Base-by-base conservation (phyloP, 2,888 invertebrate species). In the Bombylius discolor region DNA sequence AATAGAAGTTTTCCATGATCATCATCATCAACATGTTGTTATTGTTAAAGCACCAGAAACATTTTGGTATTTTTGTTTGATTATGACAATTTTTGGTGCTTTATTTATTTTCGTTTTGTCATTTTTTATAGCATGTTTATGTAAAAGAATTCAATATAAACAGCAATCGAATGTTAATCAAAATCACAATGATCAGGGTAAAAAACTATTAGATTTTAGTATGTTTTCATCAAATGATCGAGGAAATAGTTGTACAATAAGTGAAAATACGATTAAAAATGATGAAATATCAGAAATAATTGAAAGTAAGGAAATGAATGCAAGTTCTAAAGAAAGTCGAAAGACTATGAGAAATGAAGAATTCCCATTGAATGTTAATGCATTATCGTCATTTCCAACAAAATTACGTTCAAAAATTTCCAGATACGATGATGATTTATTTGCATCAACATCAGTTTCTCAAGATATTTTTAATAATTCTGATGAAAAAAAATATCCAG, bases 101-200 rank as follows among this genome's bases (percentile, higher is more conserved):
- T 78, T 87, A 63, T 78, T 80, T 60, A 75, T 79, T 36, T 76
- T 81, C 56, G 75, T 81, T 32, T 68, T 80, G 57, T 78, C 83
- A 48, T 79, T 83, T 5, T 80, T 83, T 54, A 79, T 87, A 5
- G 70, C 79, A 23, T 79, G 78, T 68, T 67, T 81, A 59, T 73
- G 79, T 67, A 71, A 78, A 60, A 67, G 76, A 63, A 67, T 74
- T 32, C 74, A 77, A 3, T 74, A 78, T 5, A 76, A 78, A 56
- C 71, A 76, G 11, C 76, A 79, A 51, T 78, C 79, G 55, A 80
- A 80, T 65, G 82, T 85, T 60, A 86, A 86, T 48, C 79, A 87
- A 56, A 88, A 88, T 65, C 82, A 84, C 49, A 87, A 87, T 70
- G 81, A 87, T 3, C 91, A 91, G 75, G 90, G 91, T 68, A 90